Conservation (phyloP, 2,888 invertebrate species). For the Melanostoma mellinum region DNA sequence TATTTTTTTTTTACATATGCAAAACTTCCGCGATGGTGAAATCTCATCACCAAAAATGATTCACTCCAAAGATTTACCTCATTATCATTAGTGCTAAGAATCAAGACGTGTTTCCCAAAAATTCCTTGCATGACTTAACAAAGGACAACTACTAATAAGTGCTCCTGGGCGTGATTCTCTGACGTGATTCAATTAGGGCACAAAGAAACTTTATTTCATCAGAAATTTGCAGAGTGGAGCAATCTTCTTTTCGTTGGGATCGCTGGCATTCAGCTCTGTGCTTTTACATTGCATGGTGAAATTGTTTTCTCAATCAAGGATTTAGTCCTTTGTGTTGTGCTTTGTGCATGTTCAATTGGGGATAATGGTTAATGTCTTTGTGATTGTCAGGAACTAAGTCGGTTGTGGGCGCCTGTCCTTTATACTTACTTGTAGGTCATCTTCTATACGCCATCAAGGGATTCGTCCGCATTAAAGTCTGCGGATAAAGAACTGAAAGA, state of each 20-base stretch:
- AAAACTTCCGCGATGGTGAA: not conserved
- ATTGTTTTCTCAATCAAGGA: constrained; percentile 28
- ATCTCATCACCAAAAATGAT: constrained; percentile 14
- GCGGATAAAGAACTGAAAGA: constrained; percentile 2
- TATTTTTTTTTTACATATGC: not conserved
- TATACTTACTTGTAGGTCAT: constrained; percentile 24
- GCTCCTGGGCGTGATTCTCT: constrained; percentile 45
- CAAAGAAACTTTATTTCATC: constrained; percentile 48
- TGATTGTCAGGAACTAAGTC: constrained; percentile 60
- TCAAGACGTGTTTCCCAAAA: constrained; percentile 31
- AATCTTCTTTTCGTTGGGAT: constrained; percentile 14
- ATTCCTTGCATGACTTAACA: constrained; percentile 20
- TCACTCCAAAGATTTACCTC: constrained; percentile 38
- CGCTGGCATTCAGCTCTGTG: not conserved
- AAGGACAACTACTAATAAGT: constrained; percentile 49
- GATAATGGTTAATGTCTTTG: constrained; percentile 65
- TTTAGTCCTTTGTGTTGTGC: constrained; percentile 5
- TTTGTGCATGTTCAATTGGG: constrained; percentile 20
- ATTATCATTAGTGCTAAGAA: constrained; percentile 51
- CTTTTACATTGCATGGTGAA: not conserved
- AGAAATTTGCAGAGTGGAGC: constrained; percentile 32
- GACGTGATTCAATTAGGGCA: constrained; percentile 64
- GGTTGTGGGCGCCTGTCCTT: not conserved
- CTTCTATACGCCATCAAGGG: constrained; percentile 1
- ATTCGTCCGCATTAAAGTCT: constrained; percentile 5